Evolutionary conservation across 2,888 invertebrate genomes (phyloP).

Genomic region (Ophion costatus): DNA sequence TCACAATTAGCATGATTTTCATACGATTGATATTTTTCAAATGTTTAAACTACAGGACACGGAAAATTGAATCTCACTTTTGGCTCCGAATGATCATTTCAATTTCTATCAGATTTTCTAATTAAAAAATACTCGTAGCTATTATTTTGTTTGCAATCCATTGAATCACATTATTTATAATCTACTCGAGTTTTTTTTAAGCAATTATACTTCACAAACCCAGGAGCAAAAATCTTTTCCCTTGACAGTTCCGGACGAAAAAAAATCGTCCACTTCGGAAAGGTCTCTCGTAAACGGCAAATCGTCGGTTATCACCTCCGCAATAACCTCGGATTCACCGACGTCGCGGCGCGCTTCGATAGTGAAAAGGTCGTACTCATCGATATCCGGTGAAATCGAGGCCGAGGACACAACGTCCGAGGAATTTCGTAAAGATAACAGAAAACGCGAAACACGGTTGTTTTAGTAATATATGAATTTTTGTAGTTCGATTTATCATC

Average conservation of each 20-base stretch:
- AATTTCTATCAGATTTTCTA: too few species aligned
- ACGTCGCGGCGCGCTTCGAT: neutral
- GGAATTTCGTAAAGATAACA: slow-evolving; percentile 22
- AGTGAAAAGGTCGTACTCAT: slow-evolving; percentile 46
- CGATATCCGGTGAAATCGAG: slow-evolving; percentile 47
- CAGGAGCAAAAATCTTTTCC: neutral
- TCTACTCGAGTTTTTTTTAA: too few species aligned
- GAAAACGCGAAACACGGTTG: slow-evolving; percentile 14
- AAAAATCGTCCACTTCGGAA: neutral
- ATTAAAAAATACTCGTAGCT: neutral
- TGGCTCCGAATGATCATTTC: too few species aligned
- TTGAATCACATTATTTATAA: too few species aligned
- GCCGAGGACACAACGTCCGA: slow-evolving; percentile 49
- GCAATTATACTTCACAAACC: too few species aligned
- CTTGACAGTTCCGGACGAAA: neutral
- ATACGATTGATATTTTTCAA: too few species aligned
- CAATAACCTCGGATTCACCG: slow-evolving; percentile 37
- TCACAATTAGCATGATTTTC: too few species aligned
- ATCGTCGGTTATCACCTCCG: slow-evolving; percentile 16
- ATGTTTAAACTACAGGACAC: too few species aligned
- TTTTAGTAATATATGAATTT: neutral
- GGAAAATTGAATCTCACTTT: too few species aligned
- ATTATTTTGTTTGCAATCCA: too few species aligned
- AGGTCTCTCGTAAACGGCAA: neutral
- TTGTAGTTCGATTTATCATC: too few species aligned